Evolutionary conservation across 2,888 invertebrate genomes (phyloP).

Genomic region (Drosophila quinaria): DNA sequence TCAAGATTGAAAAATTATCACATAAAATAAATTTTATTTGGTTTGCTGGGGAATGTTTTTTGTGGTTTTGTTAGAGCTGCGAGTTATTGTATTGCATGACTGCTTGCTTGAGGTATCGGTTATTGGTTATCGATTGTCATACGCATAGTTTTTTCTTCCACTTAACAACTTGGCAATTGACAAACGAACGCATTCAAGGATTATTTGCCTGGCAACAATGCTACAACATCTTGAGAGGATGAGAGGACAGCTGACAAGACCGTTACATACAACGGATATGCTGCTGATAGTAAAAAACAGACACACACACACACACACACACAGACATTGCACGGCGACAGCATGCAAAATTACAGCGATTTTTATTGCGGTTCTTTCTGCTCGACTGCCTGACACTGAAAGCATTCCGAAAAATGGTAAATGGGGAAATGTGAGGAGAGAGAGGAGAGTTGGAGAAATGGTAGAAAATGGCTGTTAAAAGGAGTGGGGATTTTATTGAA

Average conservation of each 20-base stretch:
- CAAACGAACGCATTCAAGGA: conserved; percentile 44
- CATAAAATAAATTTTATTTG: too few species aligned
- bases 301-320: conserved; percentile 2
- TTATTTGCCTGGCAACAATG: conserved; percentile 55
- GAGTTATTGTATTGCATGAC: not conserved
- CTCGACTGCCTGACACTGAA: conserved; percentile 64
- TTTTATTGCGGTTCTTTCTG: conserved; percentile 74
- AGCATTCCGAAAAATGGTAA: conserved; percentile 41
- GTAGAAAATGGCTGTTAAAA: too few species aligned
- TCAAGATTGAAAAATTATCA: not conserved
- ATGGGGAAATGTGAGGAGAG: too few species aligned
- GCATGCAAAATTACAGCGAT: conserved; percentile 73
- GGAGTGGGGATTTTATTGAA: not conserved
- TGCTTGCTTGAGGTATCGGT: conserved; percentile 32
- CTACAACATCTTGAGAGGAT: conserved; percentile 38
- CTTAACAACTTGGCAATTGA: conserved; percentile 38
- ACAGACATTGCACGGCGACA: conserved; percentile 31
- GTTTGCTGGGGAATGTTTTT: conserved; percentile 1
- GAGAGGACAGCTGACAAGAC: conserved; percentile 12
- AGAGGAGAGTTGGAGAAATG: conserved; percentile 2
- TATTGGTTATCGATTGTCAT: conserved; percentile 51
- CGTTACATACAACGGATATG: conserved; percentile 38
- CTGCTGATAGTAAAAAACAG: conserved; percentile 33
- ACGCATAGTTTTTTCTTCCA: conserved; percentile 22
- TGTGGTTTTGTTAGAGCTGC: conserved; percentile 8